Evolutionary conservation across 2,888 invertebrate species (phyloP).

Genomic region (Dorcus hopei): DNA sequence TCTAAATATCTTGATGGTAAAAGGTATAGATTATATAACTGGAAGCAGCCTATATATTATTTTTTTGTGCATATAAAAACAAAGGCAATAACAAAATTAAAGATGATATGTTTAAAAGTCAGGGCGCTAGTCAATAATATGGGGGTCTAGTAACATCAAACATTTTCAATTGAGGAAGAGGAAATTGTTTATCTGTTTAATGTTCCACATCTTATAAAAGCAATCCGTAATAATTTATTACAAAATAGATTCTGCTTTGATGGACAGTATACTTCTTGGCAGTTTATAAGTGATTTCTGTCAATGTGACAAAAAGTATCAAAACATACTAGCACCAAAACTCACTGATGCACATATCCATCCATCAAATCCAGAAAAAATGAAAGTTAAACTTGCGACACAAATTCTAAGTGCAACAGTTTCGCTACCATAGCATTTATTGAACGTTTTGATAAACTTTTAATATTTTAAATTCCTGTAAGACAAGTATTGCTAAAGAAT

Average conservation of each 20-base stretch:
- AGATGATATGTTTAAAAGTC: conserved; percentile 8
- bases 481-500: too few species aligned
- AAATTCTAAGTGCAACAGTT: conserved; percentile 14
- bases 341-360: conserved; percentile 23
- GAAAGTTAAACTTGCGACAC: conserved; percentile 25
- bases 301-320: conserved; percentile 16
- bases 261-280: conserved; percentile 17
- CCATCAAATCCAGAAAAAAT: conserved; percentile 26
- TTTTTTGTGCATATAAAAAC: conserved; percentile 8
- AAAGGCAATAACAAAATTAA: conserved; percentile 10
- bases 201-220: conserved; percentile 21
- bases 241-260: conserved; percentile 15
- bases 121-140: background rate
- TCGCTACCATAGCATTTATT: conserved; percentile 19
- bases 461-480: too few species aligned
- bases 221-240: conserved; percentile 21
- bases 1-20: too few species aligned
- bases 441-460: conserved; percentile 25
- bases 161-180: conserved; percentile 19
- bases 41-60: too few species aligned
- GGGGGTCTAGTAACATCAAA: background rate
- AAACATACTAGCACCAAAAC: conserved; percentile 21
- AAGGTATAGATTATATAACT: too few species aligned
- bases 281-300: too few species aligned
- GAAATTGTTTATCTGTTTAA: conserved; percentile 28